Base-by-base conservation (phyloP, 2,797 vertebrate species). In the Mus caroli region DNA sequence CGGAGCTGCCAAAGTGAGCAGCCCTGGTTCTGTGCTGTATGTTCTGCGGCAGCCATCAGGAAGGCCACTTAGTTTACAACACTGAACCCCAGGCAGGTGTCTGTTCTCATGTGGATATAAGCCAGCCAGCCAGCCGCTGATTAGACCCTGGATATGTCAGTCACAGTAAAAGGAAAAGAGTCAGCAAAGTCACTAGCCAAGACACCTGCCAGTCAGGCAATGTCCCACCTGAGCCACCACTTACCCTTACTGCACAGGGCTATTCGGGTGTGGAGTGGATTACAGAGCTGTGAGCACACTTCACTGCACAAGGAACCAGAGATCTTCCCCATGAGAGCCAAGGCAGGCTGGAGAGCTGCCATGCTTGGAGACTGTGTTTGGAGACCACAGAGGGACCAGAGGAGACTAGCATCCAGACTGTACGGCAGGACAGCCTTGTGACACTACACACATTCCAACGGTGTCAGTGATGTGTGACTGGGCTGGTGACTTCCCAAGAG, bases 111-210 rank as follows among this genome's bases (percentile, higher is more conserved):
- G 0, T 3, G 52, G 90, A 52, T 82, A 54, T 54, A 4, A 43
- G 78, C 46, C 37, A 73, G 46, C 11, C 43, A 85, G 19, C 52
- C 60, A 40, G 31, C 43, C 14, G 50, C 69, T 37, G 90, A 87
- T 37, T 28, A 84, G 64, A 82, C 20, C 20, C 88, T 84, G 50
- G 85, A 40, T 37, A 24, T 20, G 2, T 67, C 43, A 34, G 13
- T 52, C 62, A 40, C 43, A 2, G n/a, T 7, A 9, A 2, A 7
- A 17, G 2, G 6, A 0, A 12, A 5, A 15, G 26, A 19, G 40
- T 0, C 9, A 28, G n/a, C 14, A 75, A 40, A 6, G 50, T 67
- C 28, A 46, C 13, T 50, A 31, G 52, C 46, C 20, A 31, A 73
- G 58, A 20, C 54, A 43, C 34, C 14, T 9, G 56, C 54, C 58